A percentile compares a stretch with the other conserved stretches of the same genome.
phyloP scores from a whole-genome alignment of 2,113 vertebrate genomes.

The Sclerurus mexicanus region DNA sequence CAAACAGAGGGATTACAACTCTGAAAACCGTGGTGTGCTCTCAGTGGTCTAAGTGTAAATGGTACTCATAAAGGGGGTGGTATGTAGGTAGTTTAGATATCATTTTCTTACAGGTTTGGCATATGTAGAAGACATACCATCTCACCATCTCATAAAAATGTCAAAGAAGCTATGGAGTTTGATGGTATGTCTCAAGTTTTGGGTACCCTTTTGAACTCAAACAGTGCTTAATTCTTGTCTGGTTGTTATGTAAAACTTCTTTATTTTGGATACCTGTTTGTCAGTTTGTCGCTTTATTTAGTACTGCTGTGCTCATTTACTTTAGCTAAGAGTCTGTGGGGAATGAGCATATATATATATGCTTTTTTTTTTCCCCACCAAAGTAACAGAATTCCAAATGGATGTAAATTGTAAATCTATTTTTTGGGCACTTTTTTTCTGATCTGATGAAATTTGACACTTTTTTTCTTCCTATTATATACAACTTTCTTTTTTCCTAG shows the following conservation, averaged over 20 bases:
- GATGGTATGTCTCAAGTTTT: neutral
- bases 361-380: neutral
- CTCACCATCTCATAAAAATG: neutral
- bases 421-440: neutral
- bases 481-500: neutral
- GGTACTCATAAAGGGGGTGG: neutral
- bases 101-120: neutral
- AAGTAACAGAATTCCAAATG: neutral
- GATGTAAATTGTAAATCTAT: neutral
- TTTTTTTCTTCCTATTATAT: neutral
- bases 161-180: neutral
- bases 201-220: neutral
- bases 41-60: neutral
- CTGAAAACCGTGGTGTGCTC: neutral
- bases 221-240: neutral
- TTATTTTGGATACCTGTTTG: neutral
- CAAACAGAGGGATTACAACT: neutral
- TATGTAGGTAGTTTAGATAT: neutral
- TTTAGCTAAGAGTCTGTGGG: neutral
- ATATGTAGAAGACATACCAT: neutral
- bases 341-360: neutral
- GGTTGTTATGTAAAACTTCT: neutral
- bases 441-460: neutral
- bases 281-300: neutral
- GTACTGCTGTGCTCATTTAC: neutral